These are phyloP conservation scores for Anaspis maculata DNA, from an alignment of 2,888 invertebrate genomes.

Conservation along the genomic window DNA sequence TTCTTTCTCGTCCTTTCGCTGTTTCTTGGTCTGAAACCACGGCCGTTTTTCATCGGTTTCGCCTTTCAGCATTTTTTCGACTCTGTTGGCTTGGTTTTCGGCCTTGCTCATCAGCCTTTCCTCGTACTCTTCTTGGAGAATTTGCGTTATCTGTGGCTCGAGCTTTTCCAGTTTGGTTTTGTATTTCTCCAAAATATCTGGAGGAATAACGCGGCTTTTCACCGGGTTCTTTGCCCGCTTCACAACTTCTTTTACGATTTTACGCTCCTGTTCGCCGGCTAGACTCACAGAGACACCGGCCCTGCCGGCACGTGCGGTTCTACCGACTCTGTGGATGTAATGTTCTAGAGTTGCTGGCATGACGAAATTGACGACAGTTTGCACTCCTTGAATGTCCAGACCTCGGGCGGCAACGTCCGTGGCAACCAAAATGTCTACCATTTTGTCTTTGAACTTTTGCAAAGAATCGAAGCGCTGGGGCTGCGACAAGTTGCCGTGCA, in stretches of 20 bases:
- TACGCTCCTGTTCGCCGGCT: conserved; percentile 88
- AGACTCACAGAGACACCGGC: conserved; percentile 91
- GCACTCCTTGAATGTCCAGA: conserved; percentile 92
- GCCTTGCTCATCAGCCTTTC: conserved; percentile 74
- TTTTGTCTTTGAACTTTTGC: conserved; percentile 77
- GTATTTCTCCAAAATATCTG: conserved; percentile 85
- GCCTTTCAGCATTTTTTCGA: conserved; percentile 54
- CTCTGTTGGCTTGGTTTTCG: conserved; percentile 75
- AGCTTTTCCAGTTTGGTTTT: conserved; percentile 60
- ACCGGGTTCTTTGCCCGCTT: conserved; percentile 77
- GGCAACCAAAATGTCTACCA: conserved; percentile 72
- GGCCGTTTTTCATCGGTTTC: conserved; percentile 39
- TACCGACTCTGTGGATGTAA: conserved; percentile 93
- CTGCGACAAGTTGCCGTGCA: conserved; percentile 95
- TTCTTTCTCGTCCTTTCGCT: conserved; percentile 71
- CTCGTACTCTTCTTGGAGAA: conserved; percentile 76
- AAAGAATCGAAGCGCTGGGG: conserved; percentile 87
- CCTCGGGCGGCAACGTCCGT: conserved; percentile 93
- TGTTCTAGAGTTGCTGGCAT: conserved; percentile 92
- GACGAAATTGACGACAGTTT: conserved; percentile 94
- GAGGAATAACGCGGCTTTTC: conserved; percentile 79
- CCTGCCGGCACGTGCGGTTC: conserved; percentile 88
- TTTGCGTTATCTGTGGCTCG: conserved; percentile 72
- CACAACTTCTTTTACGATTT: conserved; percentile 85
- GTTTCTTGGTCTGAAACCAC: conserved; percentile 83